Evolutionary conservation across 2,113 vertebrate species (phyloP), one percentile per base, ranked within the genome.

Genomic region (Rhinolophus sinicus): DNA sequence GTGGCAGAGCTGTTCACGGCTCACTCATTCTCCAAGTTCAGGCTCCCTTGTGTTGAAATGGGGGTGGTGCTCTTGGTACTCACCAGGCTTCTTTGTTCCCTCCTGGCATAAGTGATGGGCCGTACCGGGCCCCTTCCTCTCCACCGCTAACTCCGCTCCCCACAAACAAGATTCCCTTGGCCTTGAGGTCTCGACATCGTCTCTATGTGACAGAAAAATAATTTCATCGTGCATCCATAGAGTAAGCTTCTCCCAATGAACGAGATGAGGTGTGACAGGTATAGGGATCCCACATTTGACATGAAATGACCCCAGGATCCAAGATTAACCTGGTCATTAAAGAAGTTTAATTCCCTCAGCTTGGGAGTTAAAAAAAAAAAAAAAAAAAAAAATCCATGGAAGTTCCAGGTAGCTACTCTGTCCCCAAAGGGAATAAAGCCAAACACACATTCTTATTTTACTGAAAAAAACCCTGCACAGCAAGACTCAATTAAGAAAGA

Each of bases 131-230:
- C 22, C 99, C 99, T 0, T 99, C 99, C 97, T 99, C 99, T 76
- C 99, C 99, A 3, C 99, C 99, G 15, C 99, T 99, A 5, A 99
- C 99, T 12, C 99, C 99, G 0, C 99, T 99, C 14, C 99, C 99
- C 0, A 99, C 99, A 98, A 99, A 99, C 78, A 99, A 97, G 97
- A 99, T 98, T 16, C 99, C 99, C 95, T 99, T 99, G 93, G 98
- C 98, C 95, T 98, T 99, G 40, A 99, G 98, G 28, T 99, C 99
- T 94, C 96, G 99, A 97, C 99, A 99, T 8, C 99, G 99, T 56
- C 99, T 99, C 99, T 99, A 97, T 84, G 80, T 88, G 67, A 97
- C 52, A 98, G 54, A 98, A 97, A 75, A 98, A 83, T n/a, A 95
- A 69, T 28, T 40, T 65, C n/a, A 35, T 14, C 80, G 75, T 6